Evolutionary conservation across 2,888 invertebrate species (phyloP).

Genomic region (Panorpa germanica): DNA sequence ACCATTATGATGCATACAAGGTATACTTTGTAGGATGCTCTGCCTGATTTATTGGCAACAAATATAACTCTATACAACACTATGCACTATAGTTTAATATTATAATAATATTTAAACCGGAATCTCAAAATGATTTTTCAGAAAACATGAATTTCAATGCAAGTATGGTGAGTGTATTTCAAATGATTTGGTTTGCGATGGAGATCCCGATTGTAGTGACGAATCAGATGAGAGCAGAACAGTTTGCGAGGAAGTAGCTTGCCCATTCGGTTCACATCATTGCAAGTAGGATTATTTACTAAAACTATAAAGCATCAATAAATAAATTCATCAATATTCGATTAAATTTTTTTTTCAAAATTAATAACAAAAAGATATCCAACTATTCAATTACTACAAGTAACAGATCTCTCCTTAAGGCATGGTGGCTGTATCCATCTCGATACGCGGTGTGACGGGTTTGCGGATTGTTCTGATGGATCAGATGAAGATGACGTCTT

Average conservation of each 20-base stretch:
- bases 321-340: no score
- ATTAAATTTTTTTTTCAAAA: no score
- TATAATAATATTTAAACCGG: neutral
- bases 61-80: neutral
- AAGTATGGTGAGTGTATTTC: slow-evolving; percentile 14
- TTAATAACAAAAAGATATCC: no score
- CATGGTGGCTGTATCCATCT: slow-evolving; percentile 14
- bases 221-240: slow-evolving; percentile 15
- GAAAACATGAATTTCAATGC: slow-evolving; percentile 15
- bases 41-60: no score
- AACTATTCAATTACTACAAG: no score
- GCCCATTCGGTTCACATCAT: slow-evolving; percentile 14
- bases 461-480: slow-evolving; percentile 14
- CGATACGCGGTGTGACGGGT: slow-evolving; percentile 14
- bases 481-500: slow-evolving; percentile 14
- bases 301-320: no score
- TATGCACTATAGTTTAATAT: neutral
- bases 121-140: slow-evolving; percentile 5
- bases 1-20: no score
- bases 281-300: no score
- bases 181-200: slow-evolving; percentile 14
- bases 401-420: no score
- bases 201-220: slow-evolving; percentile 14
- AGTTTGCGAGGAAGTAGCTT: slow-evolving; percentile 13
- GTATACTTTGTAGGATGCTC: no score